Conservation (phyloP, 2,888 invertebrate species). For the Drosophila acutilabella region DNA sequence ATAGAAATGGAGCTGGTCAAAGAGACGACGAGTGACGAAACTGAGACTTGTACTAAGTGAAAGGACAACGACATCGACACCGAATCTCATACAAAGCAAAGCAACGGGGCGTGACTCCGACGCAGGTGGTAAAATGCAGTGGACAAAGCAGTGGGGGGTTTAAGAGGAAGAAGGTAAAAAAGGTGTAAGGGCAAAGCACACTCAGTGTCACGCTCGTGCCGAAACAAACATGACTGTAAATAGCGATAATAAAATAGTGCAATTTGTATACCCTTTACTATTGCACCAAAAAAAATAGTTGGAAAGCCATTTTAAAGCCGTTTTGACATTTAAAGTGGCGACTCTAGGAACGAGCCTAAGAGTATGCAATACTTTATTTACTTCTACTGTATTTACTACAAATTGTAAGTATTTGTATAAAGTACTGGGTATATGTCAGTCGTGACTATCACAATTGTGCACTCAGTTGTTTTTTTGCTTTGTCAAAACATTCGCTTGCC, state of each 20-base stretch:
- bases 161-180: neutral
- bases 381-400: neutral
- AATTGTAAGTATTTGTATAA: neutral
- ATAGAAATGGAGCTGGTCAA: neutral
- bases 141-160: no score
- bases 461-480: slow-evolving; percentile 12
- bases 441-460: neutral
- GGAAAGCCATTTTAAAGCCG: neutral
- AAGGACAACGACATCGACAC: slow-evolving; percentile 23
- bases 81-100: slow-evolving; percentile 16
- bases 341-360: neutral
- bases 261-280: neutral
- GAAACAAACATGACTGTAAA: slow-evolving; percentile 28
- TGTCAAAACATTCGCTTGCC: slow-evolving; percentile 42
- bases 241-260: neutral
- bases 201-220: slow-evolving; percentile 36
- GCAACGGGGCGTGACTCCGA: slow-evolving; percentile 5
- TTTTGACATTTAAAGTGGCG: neutral
- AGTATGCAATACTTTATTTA: neutral
- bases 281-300: no score
- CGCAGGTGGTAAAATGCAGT: neutral
- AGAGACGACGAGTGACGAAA: neutral
- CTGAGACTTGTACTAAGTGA: slow-evolving; percentile 4
- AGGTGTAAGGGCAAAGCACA: neutral
- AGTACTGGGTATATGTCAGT: neutral